phyloP scores from a whole-genome alignment of 2,888 invertebrate genomes.

The Philhelius pedissequus region DNA sequence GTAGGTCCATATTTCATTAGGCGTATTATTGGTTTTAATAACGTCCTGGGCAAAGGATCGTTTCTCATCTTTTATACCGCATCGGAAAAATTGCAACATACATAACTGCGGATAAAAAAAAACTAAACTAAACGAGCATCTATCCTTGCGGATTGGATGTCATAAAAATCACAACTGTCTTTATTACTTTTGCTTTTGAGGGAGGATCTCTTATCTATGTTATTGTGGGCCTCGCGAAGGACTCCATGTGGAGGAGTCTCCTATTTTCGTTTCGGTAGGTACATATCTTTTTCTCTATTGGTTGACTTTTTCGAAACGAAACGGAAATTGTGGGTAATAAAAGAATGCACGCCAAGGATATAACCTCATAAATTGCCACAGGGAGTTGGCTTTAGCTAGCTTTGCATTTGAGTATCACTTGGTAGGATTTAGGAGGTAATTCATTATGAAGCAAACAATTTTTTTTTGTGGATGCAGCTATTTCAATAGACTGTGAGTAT shows the following conservation, averaged over 20 bases:
- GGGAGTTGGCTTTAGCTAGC: conserved; percentile 24
- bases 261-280: conserved; percentile 19
- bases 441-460: conserved; percentile 27
- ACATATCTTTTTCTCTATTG: not conserved
- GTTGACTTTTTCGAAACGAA: not conserved
- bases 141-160: conserved; percentile 26
- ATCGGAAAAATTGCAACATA: conserved; percentile 4
- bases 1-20: conserved; percentile 46
- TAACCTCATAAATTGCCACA: conserved; percentile 58
- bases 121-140: not conserved
- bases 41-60: conserved; percentile 22
- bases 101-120: not conserved
- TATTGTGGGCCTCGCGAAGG: not conserved
- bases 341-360: conserved; percentile 54
- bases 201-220: conserved; percentile 15
- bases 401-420: conserved; percentile 53
- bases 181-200: conserved; percentile 47
- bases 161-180: conserved; percentile 61
- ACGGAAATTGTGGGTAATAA: conserved; percentile 28
- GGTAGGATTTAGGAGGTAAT: conserved; percentile 46
- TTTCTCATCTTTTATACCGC: conserved; percentile 46
- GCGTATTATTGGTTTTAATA: conserved; percentile 51
- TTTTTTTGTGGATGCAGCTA: conserved; percentile 25
- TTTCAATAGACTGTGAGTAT: conserved; percentile 18
- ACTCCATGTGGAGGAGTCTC: conserved; percentile 33